Base-by-base conservation (phyloP, 2,888 invertebrate species). In the Apamea monoglypha region DNA sequence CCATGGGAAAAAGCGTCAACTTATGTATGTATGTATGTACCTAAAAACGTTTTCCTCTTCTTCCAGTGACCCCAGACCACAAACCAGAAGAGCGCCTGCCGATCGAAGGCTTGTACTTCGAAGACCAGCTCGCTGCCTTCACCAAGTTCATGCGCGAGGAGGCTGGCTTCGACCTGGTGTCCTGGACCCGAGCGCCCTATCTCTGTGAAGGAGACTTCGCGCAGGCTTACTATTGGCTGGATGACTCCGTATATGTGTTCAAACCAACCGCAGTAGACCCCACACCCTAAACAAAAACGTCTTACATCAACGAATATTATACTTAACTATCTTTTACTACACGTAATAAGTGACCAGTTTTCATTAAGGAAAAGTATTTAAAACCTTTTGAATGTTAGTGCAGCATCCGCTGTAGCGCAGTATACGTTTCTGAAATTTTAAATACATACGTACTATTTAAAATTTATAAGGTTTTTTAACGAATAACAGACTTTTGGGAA, bases 121-220 rank as follows among this genome's bases (percentile, higher is more conserved):
- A 98, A 92, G 97, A 98, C 79, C 99, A 99, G 95, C 98, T 98
- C 12, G 95, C 97, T 14, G 98, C 98, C 84, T 97, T 99, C 90
- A 97, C 98, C 72, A 93, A 95, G 47, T 96, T 95, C 90, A 96
- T 96, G 95, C 90, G 94, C 44, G 96, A 98, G 44, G 97, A 97
- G 83, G 98, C 98, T 1, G 99, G 99, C 7, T 98, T 99, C 94
- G 97, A 97, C 78, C 97, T 99, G 64, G 97, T 98, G 70, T 97
- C 98, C 10, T 99, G 99, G 99, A 98, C 99, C 21, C 98, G 99
- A 90, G 98, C 99, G 66, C 99, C 99, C 0, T 99, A 99, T 94
- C 97, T 99, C 63, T 99, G 99, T 95, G 99, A 99, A 95, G 99
- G 99, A 1, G 99, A 99, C 95, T 97, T 99, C 87, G 97, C 98